These are phyloP conservation scores for Stegana nigrithorax DNA, from an alignment of 2,888 invertebrate species.

Conservation along the genomic window DNA sequence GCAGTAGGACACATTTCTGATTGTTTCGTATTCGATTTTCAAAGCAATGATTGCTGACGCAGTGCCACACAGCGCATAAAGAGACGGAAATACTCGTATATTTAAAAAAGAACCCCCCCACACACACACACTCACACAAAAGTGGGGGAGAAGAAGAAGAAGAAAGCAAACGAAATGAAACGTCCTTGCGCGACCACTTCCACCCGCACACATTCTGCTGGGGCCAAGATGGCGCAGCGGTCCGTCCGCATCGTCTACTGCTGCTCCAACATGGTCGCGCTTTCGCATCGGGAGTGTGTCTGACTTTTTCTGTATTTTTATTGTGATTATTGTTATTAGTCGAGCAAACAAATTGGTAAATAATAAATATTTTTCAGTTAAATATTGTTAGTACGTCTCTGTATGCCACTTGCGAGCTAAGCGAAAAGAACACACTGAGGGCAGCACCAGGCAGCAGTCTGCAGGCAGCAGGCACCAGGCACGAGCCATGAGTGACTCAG, in stretches of 20 bases:
- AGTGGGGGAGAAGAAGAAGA: slow-evolving; percentile 17
- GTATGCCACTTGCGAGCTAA: slow-evolving; percentile 44
- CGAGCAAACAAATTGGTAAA: slow-evolving; percentile 65
- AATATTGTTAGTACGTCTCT: slow-evolving; percentile 62
- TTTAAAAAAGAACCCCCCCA: background rate
- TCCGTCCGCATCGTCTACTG: background rate
- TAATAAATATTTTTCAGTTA: slow-evolving; percentile 65
- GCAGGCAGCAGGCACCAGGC: background rate
- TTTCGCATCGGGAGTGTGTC: slow-evolving; percentile 22
- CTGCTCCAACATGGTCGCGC: slow-evolving; percentile 15
- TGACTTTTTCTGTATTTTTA: slow-evolving; percentile 36
- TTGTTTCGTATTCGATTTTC: slow-evolving; percentile 56
- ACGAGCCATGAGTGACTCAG: slow-evolving; percentile 11
- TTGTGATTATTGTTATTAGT: slow-evolving; percentile 64
- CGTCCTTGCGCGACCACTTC: background rate
- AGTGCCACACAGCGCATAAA: background rate
- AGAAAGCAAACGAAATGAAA: background rate
- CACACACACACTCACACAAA: background rate
- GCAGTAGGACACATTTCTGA: slow-evolving; percentile 44
- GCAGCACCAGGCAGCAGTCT: slow-evolving; percentile 15
- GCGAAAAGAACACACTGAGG: slow-evolving; percentile 17
- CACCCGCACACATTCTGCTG: background rate
- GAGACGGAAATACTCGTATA: background rate
- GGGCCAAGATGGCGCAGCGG: background rate
- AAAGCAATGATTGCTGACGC: slow-evolving; percentile 42